A percentile compares a stretch with the other conserved stretches of the same genome.
Evolutionary conservation across 2,888 invertebrate genomes (phyloP).

Genomic region (Baccha elongata): DNA sequence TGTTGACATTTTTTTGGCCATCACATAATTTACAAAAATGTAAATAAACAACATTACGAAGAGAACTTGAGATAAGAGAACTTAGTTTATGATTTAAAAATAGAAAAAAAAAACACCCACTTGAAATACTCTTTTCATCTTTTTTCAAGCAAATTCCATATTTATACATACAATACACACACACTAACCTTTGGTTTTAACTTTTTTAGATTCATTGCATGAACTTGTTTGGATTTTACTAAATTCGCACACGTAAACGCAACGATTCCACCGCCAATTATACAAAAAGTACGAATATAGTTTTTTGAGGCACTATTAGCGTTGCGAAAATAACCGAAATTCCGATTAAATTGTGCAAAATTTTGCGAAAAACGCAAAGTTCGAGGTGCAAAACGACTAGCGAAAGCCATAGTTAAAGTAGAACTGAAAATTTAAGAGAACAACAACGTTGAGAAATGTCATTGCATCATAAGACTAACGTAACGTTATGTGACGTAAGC

Average conservation of each 20-base stretch:
- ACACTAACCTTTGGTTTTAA: constrained; percentile 75
- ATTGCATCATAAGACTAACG: neutral
- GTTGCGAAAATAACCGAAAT: constrained; percentile 75
- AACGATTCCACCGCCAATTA: constrained; percentile 82
- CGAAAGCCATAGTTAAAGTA: constrained; percentile 79
- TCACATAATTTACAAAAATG: constrained; percentile 16
- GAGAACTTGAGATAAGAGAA: constrained; percentile 30
- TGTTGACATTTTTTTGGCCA: constrained; percentile 1
- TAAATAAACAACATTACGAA: constrained; percentile 59
- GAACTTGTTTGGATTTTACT: constrained; percentile 80
- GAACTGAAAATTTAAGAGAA: constrained; percentile 71
- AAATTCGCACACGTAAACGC: constrained; percentile 82
- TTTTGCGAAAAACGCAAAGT: constrained; percentile 75
- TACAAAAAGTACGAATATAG: constrained; percentile 76
- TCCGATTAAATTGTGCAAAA: constrained; percentile 77
- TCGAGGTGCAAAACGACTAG: constrained; percentile 76
- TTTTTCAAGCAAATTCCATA: constrained; percentile 25
- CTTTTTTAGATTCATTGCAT: constrained; percentile 83
- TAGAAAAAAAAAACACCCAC: constrained; percentile 50
- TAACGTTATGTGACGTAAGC: constrained; percentile 44
- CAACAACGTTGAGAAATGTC: constrained; percentile 25
- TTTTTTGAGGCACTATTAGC: constrained; percentile 74
- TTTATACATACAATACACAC: constrained; percentile 79
- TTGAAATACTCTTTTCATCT: constrained; percentile 35
- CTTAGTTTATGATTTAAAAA: constrained; percentile 25